phyloP scores from a whole-genome alignment of 2,797 vertebrate genomes.

The Cynodonichthys magdalenae region DNA sequence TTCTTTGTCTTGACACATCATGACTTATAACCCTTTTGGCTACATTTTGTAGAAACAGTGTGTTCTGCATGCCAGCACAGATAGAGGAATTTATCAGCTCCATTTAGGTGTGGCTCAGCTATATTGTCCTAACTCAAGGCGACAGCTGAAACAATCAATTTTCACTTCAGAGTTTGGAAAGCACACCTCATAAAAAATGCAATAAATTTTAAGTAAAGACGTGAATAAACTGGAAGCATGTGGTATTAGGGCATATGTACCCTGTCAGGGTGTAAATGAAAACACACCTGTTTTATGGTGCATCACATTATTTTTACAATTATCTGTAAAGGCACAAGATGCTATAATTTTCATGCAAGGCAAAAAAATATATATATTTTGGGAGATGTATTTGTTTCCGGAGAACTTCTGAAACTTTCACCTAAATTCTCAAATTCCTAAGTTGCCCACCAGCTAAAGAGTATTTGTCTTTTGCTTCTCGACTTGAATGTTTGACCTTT shows the following conservation, averaged over 20 bases:
- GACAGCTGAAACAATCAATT: conserved; percentile 14
- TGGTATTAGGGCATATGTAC: not conserved
- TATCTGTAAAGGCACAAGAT: not conserved
- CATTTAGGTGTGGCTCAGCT: conserved; percentile 24
- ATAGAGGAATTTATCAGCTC: conserved; percentile 53
- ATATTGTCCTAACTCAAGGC: conserved; percentile 23
- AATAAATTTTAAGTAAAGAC: conserved; percentile 14
- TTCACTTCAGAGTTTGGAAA: conserved; percentile 9
- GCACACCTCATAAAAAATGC: not conserved
- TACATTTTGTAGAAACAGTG: conserved; percentile 17
- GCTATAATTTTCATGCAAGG: not conserved
- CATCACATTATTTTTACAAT: not conserved
- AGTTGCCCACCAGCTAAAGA: not conserved
- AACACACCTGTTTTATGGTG: not conserved
- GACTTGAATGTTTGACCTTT: conserved; percentile 9
- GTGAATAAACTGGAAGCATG: conserved; percentile 4
- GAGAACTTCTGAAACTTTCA: not conserved
- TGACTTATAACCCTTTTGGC: conserved; percentile 16
- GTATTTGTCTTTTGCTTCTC: not conserved
- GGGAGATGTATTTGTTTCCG: not conserved
- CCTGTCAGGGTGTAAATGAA: not conserved
- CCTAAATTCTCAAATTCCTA: not conserved
- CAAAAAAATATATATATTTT: too few species aligned
- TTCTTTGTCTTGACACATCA: conserved; percentile 31
- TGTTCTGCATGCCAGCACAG: conserved; percentile 56